Evolutionary conservation across 1,140 invertebrate species (phyloP), one percentile per base, ranked within the genome.

Genomic region (Bombus pascuorum): DNA sequence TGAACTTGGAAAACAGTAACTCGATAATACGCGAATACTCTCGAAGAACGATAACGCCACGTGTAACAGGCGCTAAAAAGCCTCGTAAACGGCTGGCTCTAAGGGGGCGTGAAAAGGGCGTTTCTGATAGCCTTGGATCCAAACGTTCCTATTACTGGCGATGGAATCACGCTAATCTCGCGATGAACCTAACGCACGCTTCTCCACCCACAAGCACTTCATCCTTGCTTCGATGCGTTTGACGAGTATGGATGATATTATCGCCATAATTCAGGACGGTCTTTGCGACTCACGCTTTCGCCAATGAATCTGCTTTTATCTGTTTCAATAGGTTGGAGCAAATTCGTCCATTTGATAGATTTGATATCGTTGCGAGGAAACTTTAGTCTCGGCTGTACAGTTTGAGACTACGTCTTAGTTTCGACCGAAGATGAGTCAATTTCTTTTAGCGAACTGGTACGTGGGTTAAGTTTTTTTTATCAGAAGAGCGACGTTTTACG

Each of bases 91-190:
- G 34, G 25, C 39, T 13, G n/a, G n/a, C 22, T 15, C 32, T 9
- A 34, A 47, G 66, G 75, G 82, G 83, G 83, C 83, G 83, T 72
- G 22, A 62, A 80, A 84, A 84, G 83, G 83, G 83, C 83, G 83
- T 84, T 47, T 62, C 76, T 13, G 83, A 84, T 84, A 84, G 66
- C 65, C 75, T 32, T 71, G 82, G 37, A 44, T 15, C 73, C 37
- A 37, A 78, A 84, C 75, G 66, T 70, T 79, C 76, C 83, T 44
- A 84, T 78, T 76, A 79, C 59, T 28, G 13, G 32, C 53, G 75
- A 59, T 84, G 76, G 44, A 62, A 32, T 84, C 57, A 79, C 44
- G 39, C 75, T 84, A 79, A 84, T 84, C 75, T 59, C 28, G 15
- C 66, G 53, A 70, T 66, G 59, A 66, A 79, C 42, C 44, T 47